A percentile compares a stretch with the other conserved stretches of the same genome.
Evolutionary conservation across 2,113 vertebrate species (phyloP).

Genomic region (Baryphthengus martii): DNA sequence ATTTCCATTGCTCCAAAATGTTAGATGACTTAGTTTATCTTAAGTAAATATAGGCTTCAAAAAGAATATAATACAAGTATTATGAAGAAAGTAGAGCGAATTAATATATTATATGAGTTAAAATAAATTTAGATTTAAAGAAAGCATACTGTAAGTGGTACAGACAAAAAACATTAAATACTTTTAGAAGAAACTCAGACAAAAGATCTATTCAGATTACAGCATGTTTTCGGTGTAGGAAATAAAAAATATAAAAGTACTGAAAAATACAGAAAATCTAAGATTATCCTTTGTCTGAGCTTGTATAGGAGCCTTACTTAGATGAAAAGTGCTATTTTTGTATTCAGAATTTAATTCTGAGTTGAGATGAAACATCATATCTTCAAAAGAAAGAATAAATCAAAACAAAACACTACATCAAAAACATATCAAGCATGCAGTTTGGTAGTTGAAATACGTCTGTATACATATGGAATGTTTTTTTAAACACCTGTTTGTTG

Average conservation of each 20-base stretch:
- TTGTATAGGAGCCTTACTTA: not conserved
- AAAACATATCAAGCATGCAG: not conserved
- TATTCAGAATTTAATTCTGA: not conserved
- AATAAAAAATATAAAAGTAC: not conserved
- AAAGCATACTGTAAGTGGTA: not conserved
- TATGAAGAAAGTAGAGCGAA: not conserved
- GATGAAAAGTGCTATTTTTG: not conserved
- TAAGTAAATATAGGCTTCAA: not conserved
- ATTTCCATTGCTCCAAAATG: not conserved
- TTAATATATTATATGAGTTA: not conserved
- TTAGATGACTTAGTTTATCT: not conserved
- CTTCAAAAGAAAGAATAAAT: not conserved
- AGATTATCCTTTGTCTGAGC: not conserved
- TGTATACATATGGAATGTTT: not conserved
- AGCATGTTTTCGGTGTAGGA: not conserved
- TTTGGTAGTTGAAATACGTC: not conserved
- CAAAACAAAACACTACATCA: not conserved
- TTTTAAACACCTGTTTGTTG: not conserved
- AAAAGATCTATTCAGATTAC: not conserved
- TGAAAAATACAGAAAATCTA: not conserved
- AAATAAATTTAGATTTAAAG: not conserved
- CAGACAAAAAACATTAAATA: not conserved
- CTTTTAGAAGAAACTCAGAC: not conserved
- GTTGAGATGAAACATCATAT: not conserved
- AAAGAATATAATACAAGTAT: not conserved